Evolutionary conservation across 2,113 vertebrate species (phyloP), one percentile per base, ranked within the genome.

Genomic region (Ameiurus melas): DNA sequence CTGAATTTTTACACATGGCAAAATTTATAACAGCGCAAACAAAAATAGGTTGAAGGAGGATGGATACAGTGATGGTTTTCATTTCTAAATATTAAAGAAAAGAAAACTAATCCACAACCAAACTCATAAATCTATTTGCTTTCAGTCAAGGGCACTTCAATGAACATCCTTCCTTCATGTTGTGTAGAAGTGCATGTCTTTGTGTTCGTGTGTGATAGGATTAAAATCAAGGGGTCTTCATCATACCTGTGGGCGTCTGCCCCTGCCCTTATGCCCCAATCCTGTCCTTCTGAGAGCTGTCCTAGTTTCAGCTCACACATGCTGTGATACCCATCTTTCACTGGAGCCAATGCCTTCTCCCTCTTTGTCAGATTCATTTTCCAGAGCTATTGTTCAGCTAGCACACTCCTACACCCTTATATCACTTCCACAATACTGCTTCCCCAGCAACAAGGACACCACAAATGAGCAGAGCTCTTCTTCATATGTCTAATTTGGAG

Each of bases 241-340:
- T 89, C 81, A 83, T 77, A 83, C 39, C 70, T 77, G 85, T 87
- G 88, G 39, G 68, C 3, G 22, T 85, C 53, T 85, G 53, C 60
- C 85, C 89, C 85, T 55, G 82, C 87, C 88, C 85, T 91, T 84
- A 78, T 47, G 70, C 89, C 82, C 27, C 79, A 51, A 70, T 85
- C 20, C 57, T 77, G 68, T 89, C 93, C 93, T 93, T 92, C 89
- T 68, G 93, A 94, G 93, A 94, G 92, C 91, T 93, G 93, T 90
- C 93, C 93, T 93, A 94, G 90, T 94, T 94, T 89, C 87, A 90
- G 89, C 64, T 89, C 79, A 5, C 75, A 87, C 89, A 91, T 85
- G 88, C 89, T 92, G 92, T 92, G 93, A 91, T 94, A 92, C 91
- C 93, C 85, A 92, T 93, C 93, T 92, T 91, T 93, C 92, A 91